These are phyloP conservation scores for Papilio aristodemus DNA, from an alignment of 1,140 invertebrate species.

Conservation along the genomic window DNA sequence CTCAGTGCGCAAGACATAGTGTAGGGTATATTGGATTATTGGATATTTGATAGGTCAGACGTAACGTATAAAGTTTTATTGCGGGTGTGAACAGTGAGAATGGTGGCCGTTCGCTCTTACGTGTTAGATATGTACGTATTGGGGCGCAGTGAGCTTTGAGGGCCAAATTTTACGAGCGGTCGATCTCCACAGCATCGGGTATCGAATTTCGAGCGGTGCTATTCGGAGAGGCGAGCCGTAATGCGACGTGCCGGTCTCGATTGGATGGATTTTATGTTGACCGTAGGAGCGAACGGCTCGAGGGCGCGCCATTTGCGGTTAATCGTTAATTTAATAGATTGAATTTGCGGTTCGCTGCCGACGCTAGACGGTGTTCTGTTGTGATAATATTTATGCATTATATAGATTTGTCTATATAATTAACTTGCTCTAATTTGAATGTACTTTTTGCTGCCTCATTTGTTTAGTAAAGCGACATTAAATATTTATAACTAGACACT, in stretches of 20 bases:
- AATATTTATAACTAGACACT: too few species aligned
- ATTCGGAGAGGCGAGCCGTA: constrained; percentile 66
- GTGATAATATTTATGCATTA: neutral
- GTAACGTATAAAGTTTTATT: constrained; percentile 64
- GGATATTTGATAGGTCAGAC: constrained; percentile 59
- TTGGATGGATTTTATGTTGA: constrained; percentile 72
- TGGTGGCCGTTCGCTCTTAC: constrained; percentile 43
- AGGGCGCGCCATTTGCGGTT: constrained; percentile 55
- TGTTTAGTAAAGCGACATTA: too few species aligned
- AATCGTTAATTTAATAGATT: constrained; percentile 63
- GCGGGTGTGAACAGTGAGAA: constrained; percentile 54
- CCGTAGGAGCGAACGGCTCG: constrained; percentile 54
- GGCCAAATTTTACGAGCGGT: constrained; percentile 72
- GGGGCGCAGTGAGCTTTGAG: constrained; percentile 35
- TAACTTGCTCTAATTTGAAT: neutral
- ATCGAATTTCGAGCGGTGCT: constrained; percentile 75
- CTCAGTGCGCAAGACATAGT: constrained; percentile 37
- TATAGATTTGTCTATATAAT: neutral
- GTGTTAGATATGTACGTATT: constrained; percentile 34
- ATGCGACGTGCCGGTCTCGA: constrained; percentile 74
- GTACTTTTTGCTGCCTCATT: neutral
- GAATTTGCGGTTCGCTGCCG: constrained; percentile 47
- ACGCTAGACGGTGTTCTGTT: neutral
- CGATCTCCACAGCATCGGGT: constrained; percentile 62
- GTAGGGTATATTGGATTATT: constrained; percentile 51